Evolutionary conservation across 2,113 vertebrate genomes (phyloP).

Genomic region (Protobothrops mucrosquamatus): DNA sequence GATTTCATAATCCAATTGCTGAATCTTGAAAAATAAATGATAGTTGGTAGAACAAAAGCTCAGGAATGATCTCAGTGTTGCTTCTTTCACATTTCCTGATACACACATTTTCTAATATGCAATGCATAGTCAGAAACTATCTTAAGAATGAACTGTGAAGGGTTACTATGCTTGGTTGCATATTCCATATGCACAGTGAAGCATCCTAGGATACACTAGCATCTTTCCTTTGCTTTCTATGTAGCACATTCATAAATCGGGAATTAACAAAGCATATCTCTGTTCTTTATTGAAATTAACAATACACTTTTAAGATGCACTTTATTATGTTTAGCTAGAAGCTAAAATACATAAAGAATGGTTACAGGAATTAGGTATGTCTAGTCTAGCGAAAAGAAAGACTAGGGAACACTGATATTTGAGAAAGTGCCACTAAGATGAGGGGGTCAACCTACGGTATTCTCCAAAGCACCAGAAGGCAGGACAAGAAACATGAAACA

Average conservation of each 20-base stretch:
- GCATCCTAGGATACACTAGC: not conserved
- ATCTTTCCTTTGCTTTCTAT: not conserved
- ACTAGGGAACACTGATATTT: no score
- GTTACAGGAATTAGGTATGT: no score
- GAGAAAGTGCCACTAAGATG: no score
- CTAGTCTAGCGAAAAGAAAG: no score
- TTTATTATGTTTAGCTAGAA: not conserved
- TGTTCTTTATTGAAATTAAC: not conserved
- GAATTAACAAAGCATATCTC: not conserved
- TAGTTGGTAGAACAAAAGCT: not conserved
- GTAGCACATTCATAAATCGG: not conserved
- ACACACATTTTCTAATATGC: not conserved
- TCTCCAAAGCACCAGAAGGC: no score
- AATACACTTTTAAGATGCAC: not conserved
- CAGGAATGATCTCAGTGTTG: not conserved
- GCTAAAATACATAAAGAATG: no score
- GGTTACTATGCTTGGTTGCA: not conserved
- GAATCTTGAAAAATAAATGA: not conserved
- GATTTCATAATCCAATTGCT: not conserved
- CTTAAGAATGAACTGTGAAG: not conserved
- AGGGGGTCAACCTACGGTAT: no score
- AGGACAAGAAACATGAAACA: no score
- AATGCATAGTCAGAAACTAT: not conserved
- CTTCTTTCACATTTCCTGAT: not conserved
- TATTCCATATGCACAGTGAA: not conserved